Conservation (phyloP, 2,113 vertebrate species). For the Microcebus ravelobensis region DNA sequence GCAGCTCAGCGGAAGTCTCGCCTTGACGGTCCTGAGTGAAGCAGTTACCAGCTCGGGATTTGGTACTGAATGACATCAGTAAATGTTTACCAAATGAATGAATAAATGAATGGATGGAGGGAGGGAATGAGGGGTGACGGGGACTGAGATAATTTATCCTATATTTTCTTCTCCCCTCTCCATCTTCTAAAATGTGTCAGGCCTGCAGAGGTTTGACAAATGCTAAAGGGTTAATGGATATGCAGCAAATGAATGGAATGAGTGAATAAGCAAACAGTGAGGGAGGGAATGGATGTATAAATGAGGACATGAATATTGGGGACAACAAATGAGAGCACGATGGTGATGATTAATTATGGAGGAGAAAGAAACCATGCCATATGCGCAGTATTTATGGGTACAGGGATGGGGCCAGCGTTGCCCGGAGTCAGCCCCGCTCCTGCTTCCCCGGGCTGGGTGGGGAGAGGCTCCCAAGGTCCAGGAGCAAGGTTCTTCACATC, state of each 20-base stretch:
- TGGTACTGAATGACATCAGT: background rate
- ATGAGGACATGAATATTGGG: background rate
- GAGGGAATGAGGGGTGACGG: background rate
- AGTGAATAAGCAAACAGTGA: background rate
- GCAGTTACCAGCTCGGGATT: background rate
- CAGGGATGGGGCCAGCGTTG: background rate
- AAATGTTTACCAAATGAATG: background rate
- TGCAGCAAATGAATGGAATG: background rate
- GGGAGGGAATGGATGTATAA: background rate
- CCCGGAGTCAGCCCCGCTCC: background rate
- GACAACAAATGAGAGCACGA: background rate
- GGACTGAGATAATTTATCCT: background rate
- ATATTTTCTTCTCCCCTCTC: background rate
- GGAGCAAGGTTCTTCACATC: background rate
- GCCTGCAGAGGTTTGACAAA: background rate
- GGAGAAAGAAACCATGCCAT: background rate
- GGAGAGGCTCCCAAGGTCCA: background rate
- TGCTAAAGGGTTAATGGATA: background rate
- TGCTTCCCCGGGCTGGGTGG: background rate
- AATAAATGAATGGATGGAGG: background rate
- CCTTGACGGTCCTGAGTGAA: background rate
- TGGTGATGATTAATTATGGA: background rate
- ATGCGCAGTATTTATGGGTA: background rate
- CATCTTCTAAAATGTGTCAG: background rate
- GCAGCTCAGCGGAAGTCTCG: background rate